Evolutionary conservation across 1,140 invertebrate genomes (phyloP), one percentile per base, ranked within the genome.

Genomic region (Harpegnathos saltator): DNA sequence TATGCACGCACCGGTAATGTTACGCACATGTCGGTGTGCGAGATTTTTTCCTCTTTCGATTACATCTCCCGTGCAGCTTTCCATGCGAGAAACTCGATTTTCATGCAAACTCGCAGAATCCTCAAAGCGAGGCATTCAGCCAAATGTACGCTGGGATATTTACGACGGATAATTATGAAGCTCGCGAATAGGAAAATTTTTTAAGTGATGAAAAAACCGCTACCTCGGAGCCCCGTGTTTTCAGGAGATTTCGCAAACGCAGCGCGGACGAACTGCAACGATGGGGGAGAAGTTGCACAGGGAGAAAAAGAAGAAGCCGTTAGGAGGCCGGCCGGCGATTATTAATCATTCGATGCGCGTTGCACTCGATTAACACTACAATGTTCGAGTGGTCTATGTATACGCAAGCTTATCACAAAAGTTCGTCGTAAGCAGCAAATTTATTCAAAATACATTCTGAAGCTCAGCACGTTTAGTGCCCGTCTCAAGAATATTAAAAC

Each of bases 1-100:
- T 58, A 38, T 65, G 52, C 50, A 78, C 54, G 72, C 50, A 38
- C 54, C 54, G 61, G 26, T 68, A 69, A 87, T 72, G 59, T 73
- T 54, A 54, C 61, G n/a, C n/a, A n/a, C n/a, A 44, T 19, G 24
- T 9, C 33, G 17, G 5, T 29, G 17, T 29, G 15, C n/a, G n/a
- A n/a, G 17, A 71, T 17, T 1, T 69, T 69, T 58, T 48, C 63
- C 44, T 59, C 63, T 77, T 58, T 59, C 38, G n/a, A 56, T 80
- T 59, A 59, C 17, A 59, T 80, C 58, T 48, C 3, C 24, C 22
- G 38, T 5, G 22, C 14, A 19, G 29, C n/a, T 71, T 58, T 2
- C 17, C 26, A 14, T 19, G 19, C 22, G 52, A 58, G n/a, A 15
- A 24, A 2, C 17, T 58, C 24, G 17, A 19, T 26, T 62, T 74